phyloP scores from a whole-genome alignment of 2,888 invertebrate genomes.

The Andrena hattorfiana region DNA sequence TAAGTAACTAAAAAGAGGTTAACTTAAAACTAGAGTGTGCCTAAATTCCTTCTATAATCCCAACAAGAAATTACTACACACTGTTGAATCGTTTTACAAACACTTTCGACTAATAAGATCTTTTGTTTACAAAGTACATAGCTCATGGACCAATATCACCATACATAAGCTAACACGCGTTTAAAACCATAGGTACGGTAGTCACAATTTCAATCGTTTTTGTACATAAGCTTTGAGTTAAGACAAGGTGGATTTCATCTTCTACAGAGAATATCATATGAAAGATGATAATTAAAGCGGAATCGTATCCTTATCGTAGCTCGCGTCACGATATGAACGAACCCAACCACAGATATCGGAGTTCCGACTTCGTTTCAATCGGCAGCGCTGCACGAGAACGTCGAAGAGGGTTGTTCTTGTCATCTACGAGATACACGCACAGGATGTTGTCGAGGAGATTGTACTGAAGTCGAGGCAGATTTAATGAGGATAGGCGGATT shows the following conservation, averaged over 20 bases:
- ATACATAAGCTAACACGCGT: no score
- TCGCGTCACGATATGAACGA: neutral
- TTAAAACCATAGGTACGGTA: no score
- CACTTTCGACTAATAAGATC: no score
- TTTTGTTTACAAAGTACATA: no score
- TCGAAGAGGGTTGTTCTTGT: constrained; percentile 69
- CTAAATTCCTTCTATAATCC: no score
- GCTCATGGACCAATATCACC: no score
- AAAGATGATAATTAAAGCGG: constrained; percentile 35
- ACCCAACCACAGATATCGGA: constrained; percentile 29
- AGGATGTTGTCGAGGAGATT: constrained; percentile 56
- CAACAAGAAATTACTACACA: no score
- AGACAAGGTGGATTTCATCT: neutral
- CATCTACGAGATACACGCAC: constrained; percentile 69
- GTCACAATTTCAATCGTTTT: neutral
- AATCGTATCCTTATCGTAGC: constrained; percentile 23
- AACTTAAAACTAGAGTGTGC: no score
- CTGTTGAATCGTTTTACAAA: no score
- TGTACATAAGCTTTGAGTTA: neutral
- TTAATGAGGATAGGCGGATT: constrained; percentile 86
- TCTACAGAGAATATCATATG: neutral
- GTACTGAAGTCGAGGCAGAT: constrained; percentile 76
- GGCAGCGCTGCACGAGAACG: constrained; percentile 79
- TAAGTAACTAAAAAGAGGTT: no score
- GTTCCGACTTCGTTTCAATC: constrained; percentile 79